Evolutionary conservation across 1,140 invertebrate genomes (phyloP).

Genomic region (Bombyx mori): DNA sequence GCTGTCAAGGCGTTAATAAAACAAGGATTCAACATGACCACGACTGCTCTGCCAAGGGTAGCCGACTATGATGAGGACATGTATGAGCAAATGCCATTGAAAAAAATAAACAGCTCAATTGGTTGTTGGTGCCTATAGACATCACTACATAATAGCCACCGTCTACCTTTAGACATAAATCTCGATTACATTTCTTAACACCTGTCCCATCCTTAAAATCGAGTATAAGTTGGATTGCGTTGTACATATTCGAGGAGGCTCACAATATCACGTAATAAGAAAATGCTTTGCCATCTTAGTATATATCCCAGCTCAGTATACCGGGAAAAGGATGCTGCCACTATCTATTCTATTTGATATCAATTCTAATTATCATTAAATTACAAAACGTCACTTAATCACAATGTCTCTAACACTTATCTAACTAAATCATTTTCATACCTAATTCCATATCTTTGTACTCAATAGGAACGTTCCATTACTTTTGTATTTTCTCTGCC

Average conservation of each 20-base stretch:
- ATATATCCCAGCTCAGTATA: too few relatives aligned
- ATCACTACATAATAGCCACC: too few relatives aligned
- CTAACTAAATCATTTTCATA: slow-evolving; percentile 57
- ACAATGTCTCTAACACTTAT: slow-evolving; percentile 62
- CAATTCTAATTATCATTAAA: not conserved
- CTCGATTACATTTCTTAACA: not conserved
- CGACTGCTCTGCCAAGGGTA: too few relatives aligned
- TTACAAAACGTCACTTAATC: slow-evolving; percentile 43
- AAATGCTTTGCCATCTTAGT: not conserved
- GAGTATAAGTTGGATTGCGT: too few relatives aligned
- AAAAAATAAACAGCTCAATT: too few relatives aligned
- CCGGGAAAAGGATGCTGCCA: not conserved
- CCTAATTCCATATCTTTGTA: slow-evolving; percentile 66
- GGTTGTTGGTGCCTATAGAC: too few relatives aligned
- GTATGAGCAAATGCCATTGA: too few relatives aligned
- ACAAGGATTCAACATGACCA: too few relatives aligned
- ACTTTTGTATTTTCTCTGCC: slow-evolving; percentile 30
- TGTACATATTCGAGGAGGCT: too few relatives aligned
- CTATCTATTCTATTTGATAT: not conserved
- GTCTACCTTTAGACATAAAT: not conserved
- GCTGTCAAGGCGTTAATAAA: too few relatives aligned
- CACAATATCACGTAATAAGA: too few relatives aligned
- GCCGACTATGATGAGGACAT: too few relatives aligned
- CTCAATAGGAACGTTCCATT: slow-evolving; percentile 33
- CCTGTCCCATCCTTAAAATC: not conserved